Evolutionary conservation across 1,140 invertebrate genomes (phyloP).

Genomic region (Drosophila ananassae): DNA sequence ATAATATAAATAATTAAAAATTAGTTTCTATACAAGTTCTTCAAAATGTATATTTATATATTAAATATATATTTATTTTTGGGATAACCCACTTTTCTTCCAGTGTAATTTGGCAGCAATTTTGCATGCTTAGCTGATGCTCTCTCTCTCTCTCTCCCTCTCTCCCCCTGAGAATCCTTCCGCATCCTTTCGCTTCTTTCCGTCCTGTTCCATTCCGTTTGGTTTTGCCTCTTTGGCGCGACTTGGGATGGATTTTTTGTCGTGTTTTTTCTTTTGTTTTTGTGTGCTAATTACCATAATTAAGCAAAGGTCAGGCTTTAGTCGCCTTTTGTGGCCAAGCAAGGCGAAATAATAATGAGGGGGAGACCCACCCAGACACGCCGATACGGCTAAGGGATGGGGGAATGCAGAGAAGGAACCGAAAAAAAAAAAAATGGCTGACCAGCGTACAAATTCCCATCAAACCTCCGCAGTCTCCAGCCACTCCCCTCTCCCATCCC

Average conservation of each 20-base stretch:
- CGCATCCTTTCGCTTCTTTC: conserved; percentile 12
- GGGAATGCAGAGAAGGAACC: conserved; percentile 29
- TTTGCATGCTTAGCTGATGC: conserved; percentile 34
- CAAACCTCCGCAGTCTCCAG: background rate
- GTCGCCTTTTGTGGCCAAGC: conserved; percentile 72
- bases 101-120: conserved; percentile 26
- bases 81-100: too few species aligned
- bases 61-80: too few species aligned
- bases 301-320: conserved; percentile 82
- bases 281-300: conserved; percentile 79
- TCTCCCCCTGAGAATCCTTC: conserved; percentile 2
- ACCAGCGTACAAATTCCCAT: conserved; percentile 57
- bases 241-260: conserved; percentile 16
- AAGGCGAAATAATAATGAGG: conserved; percentile 76
- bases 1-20: too few species aligned
- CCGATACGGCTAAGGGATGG: background rate
- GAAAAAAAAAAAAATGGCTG: conserved; percentile 52
- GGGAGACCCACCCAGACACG: background rate
- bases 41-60: too few species aligned
- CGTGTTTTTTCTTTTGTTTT: conserved; percentile 25
- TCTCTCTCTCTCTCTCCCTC: background rate
- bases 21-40: too few species aligned
- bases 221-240: conserved; percentile 58
- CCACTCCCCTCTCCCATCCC: background rate
- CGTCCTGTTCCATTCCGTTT: conserved; percentile 52